Percentiles rank a stretch among this genome's conserved stretches.
Conservation (phyloP, 1,140 invertebrate genomes). For the Drosophila kurseongensis region DNA sequence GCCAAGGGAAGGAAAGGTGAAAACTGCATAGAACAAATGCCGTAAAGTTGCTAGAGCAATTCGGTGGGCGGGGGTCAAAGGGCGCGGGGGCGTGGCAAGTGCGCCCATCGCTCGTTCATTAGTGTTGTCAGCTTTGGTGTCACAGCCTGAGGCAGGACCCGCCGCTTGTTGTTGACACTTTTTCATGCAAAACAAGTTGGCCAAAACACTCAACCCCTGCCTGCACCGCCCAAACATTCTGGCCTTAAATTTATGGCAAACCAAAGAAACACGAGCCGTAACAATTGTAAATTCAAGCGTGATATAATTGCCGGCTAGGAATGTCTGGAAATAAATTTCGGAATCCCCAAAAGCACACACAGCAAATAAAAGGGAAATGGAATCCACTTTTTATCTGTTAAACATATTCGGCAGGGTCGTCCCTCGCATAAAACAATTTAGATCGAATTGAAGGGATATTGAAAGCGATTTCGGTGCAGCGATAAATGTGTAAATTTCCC, state of each 20-base stretch:
- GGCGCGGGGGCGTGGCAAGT: conserved; percentile 25
- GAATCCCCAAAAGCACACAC: conserved; percentile 6
- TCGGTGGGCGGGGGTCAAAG: conserved; percentile 4
- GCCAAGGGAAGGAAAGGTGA: conserved; percentile 41
- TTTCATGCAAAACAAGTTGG: conserved; percentile 60
- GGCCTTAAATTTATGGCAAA: conserved; percentile 48
- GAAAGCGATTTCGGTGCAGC: conserved; percentile 34
- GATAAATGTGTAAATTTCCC: conserved; percentile 72
- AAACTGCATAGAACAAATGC: conserved; percentile 74
- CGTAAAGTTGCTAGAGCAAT: conserved; percentile 56
- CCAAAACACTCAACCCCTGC: conserved; percentile 24
- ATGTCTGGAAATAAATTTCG: conserved; percentile 71
- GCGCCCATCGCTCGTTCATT: conserved; percentile 64
- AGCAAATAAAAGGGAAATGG: conserved; percentile 14
- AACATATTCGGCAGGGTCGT: conserved; percentile 51
- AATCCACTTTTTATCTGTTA: conserved; percentile 64
- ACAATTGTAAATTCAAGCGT: conserved; percentile 58
- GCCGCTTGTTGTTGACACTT: conserved; percentile 65
- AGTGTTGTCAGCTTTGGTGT: conserved; percentile 74
- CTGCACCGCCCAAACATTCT: conserved; percentile 5
- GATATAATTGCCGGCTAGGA: conserved; percentile 48
- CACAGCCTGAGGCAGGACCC: conserved; percentile 52
- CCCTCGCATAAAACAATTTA: conserved; percentile 71
- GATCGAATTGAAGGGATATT: conserved; percentile 64
- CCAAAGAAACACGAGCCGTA: conserved; percentile 20